Percentiles rank a stretch among this genome's conserved stretches.
Evolutionary conservation across 2,113 vertebrate species (phyloP).

Genomic region (Crotophaga sulcirostris): DNA sequence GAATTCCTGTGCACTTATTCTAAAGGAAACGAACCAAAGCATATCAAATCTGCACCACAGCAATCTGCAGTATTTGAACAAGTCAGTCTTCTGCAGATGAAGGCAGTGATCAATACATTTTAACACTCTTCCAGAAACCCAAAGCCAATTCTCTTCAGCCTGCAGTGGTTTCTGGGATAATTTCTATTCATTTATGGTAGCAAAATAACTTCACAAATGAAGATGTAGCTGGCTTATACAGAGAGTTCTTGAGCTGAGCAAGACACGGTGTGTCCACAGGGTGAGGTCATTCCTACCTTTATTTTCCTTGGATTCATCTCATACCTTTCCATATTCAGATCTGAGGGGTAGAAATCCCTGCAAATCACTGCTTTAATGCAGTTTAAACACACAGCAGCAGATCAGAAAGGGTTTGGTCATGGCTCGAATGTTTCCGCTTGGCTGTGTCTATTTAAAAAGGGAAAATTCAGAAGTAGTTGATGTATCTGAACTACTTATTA

Average conservation of each 20-base stretch:
- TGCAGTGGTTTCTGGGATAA: not conserved
- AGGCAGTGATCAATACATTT: not conserved
- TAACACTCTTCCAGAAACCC: not conserved
- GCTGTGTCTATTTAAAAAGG: not conserved
- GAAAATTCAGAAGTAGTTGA: not conserved
- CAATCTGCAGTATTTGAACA: not conserved
- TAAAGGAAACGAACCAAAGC: not conserved
- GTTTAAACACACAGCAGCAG: not conserved
- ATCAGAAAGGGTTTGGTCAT: not conserved
- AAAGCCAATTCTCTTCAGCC: not conserved
- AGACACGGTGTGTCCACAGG: conserved; percentile 23
- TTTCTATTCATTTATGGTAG: not conserved
- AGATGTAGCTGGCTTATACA: not conserved
- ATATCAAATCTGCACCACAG: not conserved
- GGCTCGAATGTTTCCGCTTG: not conserved
- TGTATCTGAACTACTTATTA: not conserved
- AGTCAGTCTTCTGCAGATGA: not conserved
- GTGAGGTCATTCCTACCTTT: conserved; percentile 58
- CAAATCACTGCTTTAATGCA: not conserved
- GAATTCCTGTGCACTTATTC: not conserved
- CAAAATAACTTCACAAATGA: not conserved
- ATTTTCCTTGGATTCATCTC: conserved; percentile 47
- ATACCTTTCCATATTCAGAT: not conserved
- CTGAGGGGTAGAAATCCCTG: not conserved
- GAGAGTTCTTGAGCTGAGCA: not conserved